Conservation (phyloP, 2,888 invertebrate species). For the Proisotoma minuta region DNA sequence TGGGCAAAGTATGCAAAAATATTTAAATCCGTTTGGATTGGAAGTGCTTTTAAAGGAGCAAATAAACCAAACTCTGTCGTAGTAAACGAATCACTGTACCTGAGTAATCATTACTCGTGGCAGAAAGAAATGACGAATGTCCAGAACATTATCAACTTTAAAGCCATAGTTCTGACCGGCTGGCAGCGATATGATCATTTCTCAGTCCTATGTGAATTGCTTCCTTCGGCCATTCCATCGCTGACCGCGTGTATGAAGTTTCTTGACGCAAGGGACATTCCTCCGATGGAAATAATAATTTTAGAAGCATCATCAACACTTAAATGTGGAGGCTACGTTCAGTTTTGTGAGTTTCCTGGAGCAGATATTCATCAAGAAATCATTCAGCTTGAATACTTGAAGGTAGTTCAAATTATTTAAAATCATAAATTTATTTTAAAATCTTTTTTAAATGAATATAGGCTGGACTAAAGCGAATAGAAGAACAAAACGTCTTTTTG, state of each 20-base stretch:
- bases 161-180: slow-evolving; percentile 62
- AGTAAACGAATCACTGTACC: slow-evolving; percentile 58
- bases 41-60: slow-evolving; percentile 74
- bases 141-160: slow-evolving; percentile 51
- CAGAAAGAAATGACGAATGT: slow-evolving; percentile 56
- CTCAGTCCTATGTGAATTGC: slow-evolving; percentile 61
- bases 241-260: slow-evolving; percentile 59
- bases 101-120: slow-evolving; percentile 70
- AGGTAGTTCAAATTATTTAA: slow-evolving; percentile 21
- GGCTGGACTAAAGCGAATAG: slow-evolving; percentile 26
- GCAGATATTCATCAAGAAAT: slow-evolving; percentile 36
- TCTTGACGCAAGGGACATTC: slow-evolving; percentile 46
- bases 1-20: slow-evolving; percentile 59
- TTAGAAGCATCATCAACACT: slow-evolving; percentile 25
- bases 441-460: slow-evolving; percentile 20
- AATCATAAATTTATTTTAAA: neutral
- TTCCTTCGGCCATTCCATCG: slow-evolving; percentile 62
- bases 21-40: slow-evolving; percentile 71
- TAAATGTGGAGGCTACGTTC: slow-evolving; percentile 32
- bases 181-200: slow-evolving; percentile 69
- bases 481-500: slow-evolving; percentile 33
- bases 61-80: slow-evolving; percentile 53
- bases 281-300: slow-evolving; percentile 37
- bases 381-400: slow-evolving; percentile 11
- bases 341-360: slow-evolving; percentile 43